Base-by-base conservation (phyloP, 2,888 invertebrate genomes). In the Augochlorella aurata region DNA sequence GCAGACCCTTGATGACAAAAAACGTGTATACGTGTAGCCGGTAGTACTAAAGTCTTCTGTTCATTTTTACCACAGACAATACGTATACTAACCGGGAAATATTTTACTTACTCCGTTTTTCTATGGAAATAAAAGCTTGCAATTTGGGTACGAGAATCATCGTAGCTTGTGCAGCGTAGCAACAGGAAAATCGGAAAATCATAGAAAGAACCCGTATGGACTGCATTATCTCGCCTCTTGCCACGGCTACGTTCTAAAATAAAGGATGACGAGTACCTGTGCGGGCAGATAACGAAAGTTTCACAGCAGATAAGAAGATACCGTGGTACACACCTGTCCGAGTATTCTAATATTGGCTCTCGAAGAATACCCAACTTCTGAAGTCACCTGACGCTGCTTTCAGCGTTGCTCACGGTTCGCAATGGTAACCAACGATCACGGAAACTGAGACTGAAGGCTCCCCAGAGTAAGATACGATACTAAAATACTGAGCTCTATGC, bases 281-380 rank as follows among this genome's bases (percentile, higher is more conserved):
- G 14, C 61, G 61, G 61, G 61, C 61, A 61, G 61, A 29, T 61
- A 29, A 29, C 61, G 8, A 29, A 61, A 29, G 61, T 61, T 61
- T 29, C 61, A 29, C 61, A 16, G 29, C 24, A 8, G 61, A 61
- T 61, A 61, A 29, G 16, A 29, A 24, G 16, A 61, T 8, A 54
- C 21, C 21, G 21, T 12, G 29, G 61, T 16, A 29, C 16, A 16
- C 61, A 61, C 29, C 61, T 61, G 61, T 24, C 61, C 24, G 2
- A 2, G 8, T 12, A 54, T 61, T 61, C 61, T 24, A 29, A 29
- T 14, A 29, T 61, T 16, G 24, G 16, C 29, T 16, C 8, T 1
- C 61, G 2, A 29, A 7, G 61, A 61, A 61, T 16, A 24, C 14
- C 7, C 29, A 8, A 29, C 24, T 61, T 29, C 24, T 8, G 61